These are phyloP conservation scores for Sandelia bainsii DNA, from an alignment of 2,797 vertebrate species.

Conservation along the genomic window DNA sequence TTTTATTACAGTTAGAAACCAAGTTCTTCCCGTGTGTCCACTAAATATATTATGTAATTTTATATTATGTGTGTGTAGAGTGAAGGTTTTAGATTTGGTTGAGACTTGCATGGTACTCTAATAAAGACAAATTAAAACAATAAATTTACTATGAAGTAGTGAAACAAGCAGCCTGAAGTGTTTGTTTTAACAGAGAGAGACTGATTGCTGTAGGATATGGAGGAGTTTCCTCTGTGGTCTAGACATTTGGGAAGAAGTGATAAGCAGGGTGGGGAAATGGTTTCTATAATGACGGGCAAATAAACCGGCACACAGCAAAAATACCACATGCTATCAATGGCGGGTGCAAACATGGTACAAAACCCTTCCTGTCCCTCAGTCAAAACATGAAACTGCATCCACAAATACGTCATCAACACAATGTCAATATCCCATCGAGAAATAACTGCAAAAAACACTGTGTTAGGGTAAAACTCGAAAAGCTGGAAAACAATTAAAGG, in stretches of 20 bases:
- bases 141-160: too few relatives aligned
- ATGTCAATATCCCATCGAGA: not conserved
- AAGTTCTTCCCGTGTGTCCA: too few relatives aligned
- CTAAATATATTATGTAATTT: too few relatives aligned
- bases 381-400: conserved; percentile 48
- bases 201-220: conserved; percentile 14
- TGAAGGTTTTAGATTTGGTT: too few relatives aligned
- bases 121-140: too few relatives aligned
- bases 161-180: too few relatives aligned
- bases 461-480: not conserved
- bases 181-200: not conserved
- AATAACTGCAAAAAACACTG: not conserved
- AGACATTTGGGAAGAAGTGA: conserved; percentile 58
- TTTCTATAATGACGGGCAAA: conserved; percentile 45
- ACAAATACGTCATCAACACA: not conserved
- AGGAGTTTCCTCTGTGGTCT: conserved; percentile 54
- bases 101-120: too few relatives aligned
- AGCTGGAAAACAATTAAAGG: not conserved
- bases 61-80: too few relatives aligned
- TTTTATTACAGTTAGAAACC: too few relatives aligned
- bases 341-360: conserved; percentile 4
- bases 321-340: conserved; percentile 34
- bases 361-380: conserved; percentile 50
- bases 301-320: conserved; percentile 29
- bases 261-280: conserved; percentile 67